Conservation (phyloP, 2,888 invertebrate genomes). For the Dryomyza anilis region DNA sequence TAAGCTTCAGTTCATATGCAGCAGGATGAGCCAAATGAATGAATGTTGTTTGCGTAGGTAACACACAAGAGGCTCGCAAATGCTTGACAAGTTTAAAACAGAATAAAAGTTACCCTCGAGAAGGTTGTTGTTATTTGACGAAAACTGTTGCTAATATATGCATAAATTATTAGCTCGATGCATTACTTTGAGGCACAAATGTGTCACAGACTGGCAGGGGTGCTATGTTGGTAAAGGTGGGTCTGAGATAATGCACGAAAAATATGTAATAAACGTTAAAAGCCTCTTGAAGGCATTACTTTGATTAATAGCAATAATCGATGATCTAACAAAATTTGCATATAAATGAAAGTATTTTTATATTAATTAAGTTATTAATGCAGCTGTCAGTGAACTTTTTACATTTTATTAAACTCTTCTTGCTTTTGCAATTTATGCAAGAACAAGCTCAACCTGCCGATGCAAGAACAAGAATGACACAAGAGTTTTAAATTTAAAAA, state of each 20-base stretch:
- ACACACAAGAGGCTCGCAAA: too few species aligned
- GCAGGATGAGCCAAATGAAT: background rate
- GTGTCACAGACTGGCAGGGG: background rate
- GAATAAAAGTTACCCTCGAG: background rate
- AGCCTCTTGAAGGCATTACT: background rate
- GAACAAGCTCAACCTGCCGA: too few species aligned
- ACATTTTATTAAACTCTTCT: background rate
- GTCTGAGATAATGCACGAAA: background rate
- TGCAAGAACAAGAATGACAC: too few species aligned
- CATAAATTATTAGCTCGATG: background rate
- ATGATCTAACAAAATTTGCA: background rate
- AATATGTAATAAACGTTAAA: background rate
- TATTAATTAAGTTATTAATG: background rate
- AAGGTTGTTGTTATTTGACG: background rate
- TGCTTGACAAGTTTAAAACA: background rate
- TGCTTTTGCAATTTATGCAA: too few species aligned
- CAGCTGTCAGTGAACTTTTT: background rate
- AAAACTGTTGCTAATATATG: background rate
- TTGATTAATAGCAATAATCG: background rate
- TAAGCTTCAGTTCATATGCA: background rate
- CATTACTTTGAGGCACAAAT: too few species aligned
- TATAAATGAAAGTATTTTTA: background rate
- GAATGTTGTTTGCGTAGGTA: background rate
- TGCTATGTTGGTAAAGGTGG: background rate
- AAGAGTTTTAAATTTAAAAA: too few species aligned